A percentile compares a stretch with the other conserved stretches of the same genome.
These are phyloP conservation scores for Passerina amoena DNA, from an alignment of 2,113 vertebrate genomes.

Conservation along the genomic window DNA sequence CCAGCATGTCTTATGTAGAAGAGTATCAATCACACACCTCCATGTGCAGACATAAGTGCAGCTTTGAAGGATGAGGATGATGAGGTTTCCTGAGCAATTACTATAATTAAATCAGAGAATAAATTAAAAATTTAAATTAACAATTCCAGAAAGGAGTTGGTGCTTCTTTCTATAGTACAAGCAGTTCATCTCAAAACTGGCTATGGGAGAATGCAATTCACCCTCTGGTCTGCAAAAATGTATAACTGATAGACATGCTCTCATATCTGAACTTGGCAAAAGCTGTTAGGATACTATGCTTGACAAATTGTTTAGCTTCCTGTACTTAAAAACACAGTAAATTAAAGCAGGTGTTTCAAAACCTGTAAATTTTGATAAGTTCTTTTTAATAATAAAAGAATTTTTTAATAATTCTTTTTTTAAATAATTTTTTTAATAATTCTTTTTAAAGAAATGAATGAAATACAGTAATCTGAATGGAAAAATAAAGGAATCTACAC, in stretches of 20 bases:
- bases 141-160: background rate
- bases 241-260: background rate
- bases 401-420: too few species aligned
- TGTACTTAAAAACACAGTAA: background rate
- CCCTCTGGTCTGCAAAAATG: background rate
- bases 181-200: background rate
- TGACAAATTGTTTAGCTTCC: background rate
- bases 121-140: background rate
- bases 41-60: background rate
- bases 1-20: accelerated
- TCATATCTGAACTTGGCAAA: background rate
- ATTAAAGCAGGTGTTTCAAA: background rate
- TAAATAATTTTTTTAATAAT: too few species aligned
- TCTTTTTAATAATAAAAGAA: too few species aligned
- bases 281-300: background rate
- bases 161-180: background rate
- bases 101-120: background rate
- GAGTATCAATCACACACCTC: accelerated
- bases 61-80: background rate
- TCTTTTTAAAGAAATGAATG: background rate
- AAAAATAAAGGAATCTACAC: background rate
- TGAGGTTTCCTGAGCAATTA: background rate
- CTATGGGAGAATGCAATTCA: background rate
- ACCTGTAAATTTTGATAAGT: background rate
- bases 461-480: background rate